These are phyloP conservation scores for Lasioglossum albipes DNA, from an alignment of 1,140 invertebrate genomes.

Conservation along the genomic window DNA sequence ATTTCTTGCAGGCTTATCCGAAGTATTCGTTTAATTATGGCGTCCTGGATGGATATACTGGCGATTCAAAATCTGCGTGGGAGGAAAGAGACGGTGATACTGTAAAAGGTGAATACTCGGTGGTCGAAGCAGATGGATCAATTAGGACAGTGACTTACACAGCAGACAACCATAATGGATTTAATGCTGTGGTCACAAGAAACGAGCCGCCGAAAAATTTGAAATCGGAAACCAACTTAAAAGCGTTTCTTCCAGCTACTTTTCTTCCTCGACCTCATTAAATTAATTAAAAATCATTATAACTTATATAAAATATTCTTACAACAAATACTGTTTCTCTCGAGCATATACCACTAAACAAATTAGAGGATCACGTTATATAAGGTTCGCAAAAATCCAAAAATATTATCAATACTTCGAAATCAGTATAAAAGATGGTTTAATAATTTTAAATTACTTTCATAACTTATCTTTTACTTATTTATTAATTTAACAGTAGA, in stretches of 20 bases:
- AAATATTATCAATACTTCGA: too few relatives aligned
- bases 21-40: constrained; percentile 82
- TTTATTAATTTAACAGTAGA: too few relatives aligned
- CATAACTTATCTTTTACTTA: too few relatives aligned
- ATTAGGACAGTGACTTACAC: constrained; percentile 85
- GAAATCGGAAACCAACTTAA: constrained; percentile 28
- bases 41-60: constrained; percentile 80
- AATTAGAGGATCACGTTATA: too few relatives aligned
- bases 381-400: too few relatives aligned
- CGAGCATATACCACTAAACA: too few relatives aligned
- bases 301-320: neutral
- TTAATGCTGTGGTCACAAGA: constrained; percentile 77
- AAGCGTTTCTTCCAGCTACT: constrained; percentile 52
- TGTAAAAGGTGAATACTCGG: constrained; percentile 83
- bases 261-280: neutral
- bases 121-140: constrained; percentile 82
- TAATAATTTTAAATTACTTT: too few relatives aligned
- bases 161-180: constrained; percentile 86
- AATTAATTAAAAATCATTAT: too few relatives aligned
- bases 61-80: constrained; percentile 81
- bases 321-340: too few relatives aligned
- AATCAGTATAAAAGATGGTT: too few relatives aligned
- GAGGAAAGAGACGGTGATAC: constrained; percentile 81
- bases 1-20: constrained; percentile 75
- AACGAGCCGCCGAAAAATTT: constrained; percentile 56